Base-by-base conservation (phyloP, 37 sponge, comb jelly and placozoan species). In the Haliclona indistincta region DNA sequence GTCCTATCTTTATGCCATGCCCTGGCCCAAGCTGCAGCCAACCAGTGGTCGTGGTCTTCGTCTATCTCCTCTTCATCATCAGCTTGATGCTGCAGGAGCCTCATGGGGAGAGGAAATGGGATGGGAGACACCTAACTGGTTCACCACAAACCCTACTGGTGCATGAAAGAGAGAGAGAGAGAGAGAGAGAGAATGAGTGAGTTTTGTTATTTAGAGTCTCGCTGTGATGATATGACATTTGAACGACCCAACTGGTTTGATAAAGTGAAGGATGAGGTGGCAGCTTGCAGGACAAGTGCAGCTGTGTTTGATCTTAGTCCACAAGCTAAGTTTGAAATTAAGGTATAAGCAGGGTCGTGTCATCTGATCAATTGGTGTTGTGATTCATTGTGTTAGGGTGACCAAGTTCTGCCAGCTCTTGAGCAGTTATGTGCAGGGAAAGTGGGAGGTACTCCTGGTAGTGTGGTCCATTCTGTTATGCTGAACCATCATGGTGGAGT, bases 41-140 rank as follows among this genome's bases (percentile, higher is more conserved):
- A 36, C 49, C 42, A 62, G 49, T 5, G 70, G 62, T 32, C 68
- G 61, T 58, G 56, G 58, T 0, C 51, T 79, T 2, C 78, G 77
- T 72, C 64, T 42, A 64, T 55, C 75, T 22, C 81, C 87, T 5
- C 52, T 86, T 29, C 69, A 86, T 42, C 25, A 63, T 5, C 56
- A 39, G 32, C n/a, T 75, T 38, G 87, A 80, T 19, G 47, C 40
- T 22, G 64, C 70, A 11, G 81, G 87, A 19, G 87, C 87, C 20
- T 44, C 69, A 42, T 86, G 68, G 69, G 87, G 81, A 17, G 33
- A 52, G 17, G 63, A 54, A 17, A 53, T 41, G 64, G 91, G 95
- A 8, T 91, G 89, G 89, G 95, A 94, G 49, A 67, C 85, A 60
- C 88, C 95, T 19, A 84, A 77, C 68, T 94, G 92, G 91, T 94